Conservation (phyloP, 2,888 invertebrate genomes). For the Volucella inflata region DNA sequence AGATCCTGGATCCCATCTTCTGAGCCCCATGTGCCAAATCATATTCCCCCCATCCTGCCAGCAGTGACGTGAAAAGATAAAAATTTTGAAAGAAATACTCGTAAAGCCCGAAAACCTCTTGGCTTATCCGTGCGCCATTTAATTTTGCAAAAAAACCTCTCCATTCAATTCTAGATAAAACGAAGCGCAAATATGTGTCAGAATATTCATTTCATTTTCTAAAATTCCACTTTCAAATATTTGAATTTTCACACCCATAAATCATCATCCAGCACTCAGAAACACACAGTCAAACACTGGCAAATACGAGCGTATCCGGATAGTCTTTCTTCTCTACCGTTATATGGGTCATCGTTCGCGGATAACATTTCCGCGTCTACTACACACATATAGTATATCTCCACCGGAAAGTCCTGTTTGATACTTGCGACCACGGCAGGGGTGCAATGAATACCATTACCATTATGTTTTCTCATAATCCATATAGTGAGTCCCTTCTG, state of each 20-base stretch:
- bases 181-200: conserved; percentile 63
- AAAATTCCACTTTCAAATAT: conserved; percentile 71
- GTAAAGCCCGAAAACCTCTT: conserved; percentile 44
- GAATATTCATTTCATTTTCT: conserved; percentile 67
- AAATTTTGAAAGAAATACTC: not conserved
- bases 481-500: not conserved
- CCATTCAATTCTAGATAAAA: conserved; percentile 45
- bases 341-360: conserved; percentile 72
- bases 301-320: not conserved
- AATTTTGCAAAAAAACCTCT: conserved; percentile 24
- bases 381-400: no score
- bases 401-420: conserved; percentile 44
- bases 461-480: conserved; percentile 51
- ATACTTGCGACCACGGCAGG: not conserved
- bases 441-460: conserved; percentile 68
- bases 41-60: not conserved
- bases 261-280: conserved; percentile 48
- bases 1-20: no score
- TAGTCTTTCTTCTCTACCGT: not conserved
- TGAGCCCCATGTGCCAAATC: not conserved
- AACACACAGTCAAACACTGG: conserved; percentile 1
- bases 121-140: conserved; percentile 31
- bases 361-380: conserved; percentile 70
- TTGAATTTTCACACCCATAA: conserved; percentile 67
- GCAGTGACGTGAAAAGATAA: not conserved